Conservation (phyloP, 2,113 vertebrate genomes). For the Columbina picui region DNA sequence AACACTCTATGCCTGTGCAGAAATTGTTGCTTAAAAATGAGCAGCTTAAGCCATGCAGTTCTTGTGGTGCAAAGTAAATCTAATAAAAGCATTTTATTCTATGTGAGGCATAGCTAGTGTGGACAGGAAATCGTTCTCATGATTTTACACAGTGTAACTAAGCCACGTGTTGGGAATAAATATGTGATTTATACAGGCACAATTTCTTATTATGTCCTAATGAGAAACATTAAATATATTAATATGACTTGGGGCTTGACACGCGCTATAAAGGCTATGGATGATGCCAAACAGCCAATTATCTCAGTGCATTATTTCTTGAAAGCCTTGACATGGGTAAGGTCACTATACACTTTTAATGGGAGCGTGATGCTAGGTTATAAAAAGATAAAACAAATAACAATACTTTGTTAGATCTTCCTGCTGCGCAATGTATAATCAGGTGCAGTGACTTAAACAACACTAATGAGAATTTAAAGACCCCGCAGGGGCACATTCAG, state of each 20-base stretch:
- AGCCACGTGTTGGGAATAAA: slow-evolving; percentile 31
- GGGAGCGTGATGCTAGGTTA: not conserved
- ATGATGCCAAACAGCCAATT: slow-evolving; percentile 46
- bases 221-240: slow-evolving; percentile 58
- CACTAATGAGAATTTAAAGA: slow-evolving; percentile 53
- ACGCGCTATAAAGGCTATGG: not conserved
- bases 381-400: slow-evolving; percentile 31
- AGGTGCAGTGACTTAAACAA: slow-evolving; percentile 22
- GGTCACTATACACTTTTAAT: slow-evolving; percentile 36
- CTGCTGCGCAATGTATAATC: not conserved
- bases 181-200: slow-evolving; percentile 35
- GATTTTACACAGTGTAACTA: slow-evolving; percentile 26
- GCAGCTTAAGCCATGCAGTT: slow-evolving; percentile 16
- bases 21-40: slow-evolving; percentile 5
- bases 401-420: slow-evolving; percentile 18
- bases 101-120: not conserved
- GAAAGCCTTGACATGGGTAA: slow-evolving; percentile 15
- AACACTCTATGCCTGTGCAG: not conserved
- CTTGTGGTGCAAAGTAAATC: slow-evolving; percentile 39
- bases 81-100: slow-evolving; percentile 41
- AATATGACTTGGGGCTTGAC: slow-evolving; percentile 32
- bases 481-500: not conserved
- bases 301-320: slow-evolving; percentile 49
- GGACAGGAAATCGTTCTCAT: slow-evolving; percentile 49
- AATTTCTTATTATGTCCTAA: slow-evolving; percentile 48